phyloP scores from a whole-genome alignment of 1,140 invertebrate species.

The Artemia franciscana region DNA sequence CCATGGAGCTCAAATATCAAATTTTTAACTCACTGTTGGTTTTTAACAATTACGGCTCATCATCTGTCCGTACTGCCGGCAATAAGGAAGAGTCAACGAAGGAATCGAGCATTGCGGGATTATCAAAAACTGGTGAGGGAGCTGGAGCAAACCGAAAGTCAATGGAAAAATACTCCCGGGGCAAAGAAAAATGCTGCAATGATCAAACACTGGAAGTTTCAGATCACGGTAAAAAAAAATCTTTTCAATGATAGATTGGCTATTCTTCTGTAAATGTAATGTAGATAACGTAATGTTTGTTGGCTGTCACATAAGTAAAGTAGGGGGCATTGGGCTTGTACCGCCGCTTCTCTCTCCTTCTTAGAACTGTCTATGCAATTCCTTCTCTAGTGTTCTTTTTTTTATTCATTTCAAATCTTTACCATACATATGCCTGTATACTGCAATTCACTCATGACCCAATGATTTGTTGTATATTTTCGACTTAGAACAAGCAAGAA shows the following conservation, averaged over 20 bases:
- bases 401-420: no score
- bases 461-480: no score
- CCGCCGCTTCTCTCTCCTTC: no score
- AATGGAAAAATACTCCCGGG: constrained; percentile 53
- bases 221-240: constrained; percentile 34
- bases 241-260: not conserved
- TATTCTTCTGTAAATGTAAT: no score
- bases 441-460: no score
- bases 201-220: constrained; percentile 61
- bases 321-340: no score
- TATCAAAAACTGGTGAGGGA: constrained; percentile 78
- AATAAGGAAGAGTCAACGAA: constrained; percentile 60
- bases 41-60: constrained; percentile 76
- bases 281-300: no score
- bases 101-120: constrained; percentile 55
- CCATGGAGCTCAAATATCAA: constrained; percentile 27
- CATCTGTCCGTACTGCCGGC: constrained; percentile 70
- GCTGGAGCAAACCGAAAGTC: constrained; percentile 45
- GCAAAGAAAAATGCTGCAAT: constrained; percentile 53
- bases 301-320: no score
- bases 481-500: no score
- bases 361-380: no score
- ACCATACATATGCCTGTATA: no score
- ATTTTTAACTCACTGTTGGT: constrained; percentile 91
- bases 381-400: no score